A percentile compares a stretch with the other conserved stretches of the same genome.
Conservation (phyloP, 1,140 invertebrate genomes). For the Musca domestica region DNA sequence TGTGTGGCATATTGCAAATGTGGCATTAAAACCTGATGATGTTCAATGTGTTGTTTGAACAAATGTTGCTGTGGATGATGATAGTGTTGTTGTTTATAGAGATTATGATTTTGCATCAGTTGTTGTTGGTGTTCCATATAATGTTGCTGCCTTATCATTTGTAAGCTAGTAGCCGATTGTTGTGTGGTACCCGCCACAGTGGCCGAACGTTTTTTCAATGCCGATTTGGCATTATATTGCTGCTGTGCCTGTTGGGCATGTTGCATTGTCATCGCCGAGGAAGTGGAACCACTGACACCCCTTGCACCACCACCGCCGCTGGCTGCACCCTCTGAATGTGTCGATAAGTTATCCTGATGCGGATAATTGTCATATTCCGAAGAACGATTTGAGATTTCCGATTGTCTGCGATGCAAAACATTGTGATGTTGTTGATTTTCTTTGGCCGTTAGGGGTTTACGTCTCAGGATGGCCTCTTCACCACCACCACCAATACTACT, state of each 20-base stretch:
- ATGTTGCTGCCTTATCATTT: conserved; percentile 32
- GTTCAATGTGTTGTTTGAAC: conserved; percentile 2
- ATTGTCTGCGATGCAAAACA: conserved; percentile 40
- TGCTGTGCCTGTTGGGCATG: not conserved
- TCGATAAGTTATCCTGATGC: conserved; percentile 37
- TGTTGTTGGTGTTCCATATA: conserved; percentile 22
- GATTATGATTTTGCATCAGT: not conserved
- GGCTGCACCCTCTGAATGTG: conserved; percentile 19
- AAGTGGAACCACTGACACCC: not conserved
- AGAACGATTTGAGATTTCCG: conserved; percentile 47
- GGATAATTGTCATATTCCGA: conserved; percentile 51
- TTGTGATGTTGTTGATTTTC: conserved; percentile 33
- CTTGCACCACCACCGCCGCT: not conserved
- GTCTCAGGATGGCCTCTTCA: conserved; percentile 19
- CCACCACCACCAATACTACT: not conserved
- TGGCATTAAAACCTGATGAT: conserved; percentile 11
- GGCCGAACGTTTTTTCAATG: conserved; percentile 22
- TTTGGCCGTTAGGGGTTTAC: conserved; percentile 28
- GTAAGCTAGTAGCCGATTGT: conserved; percentile 10
- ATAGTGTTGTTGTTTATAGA: conserved; percentile 19
- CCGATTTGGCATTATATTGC: conserved; percentile 3
- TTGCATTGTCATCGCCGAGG: not conserved
- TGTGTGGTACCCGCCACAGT: conserved; percentile 4
- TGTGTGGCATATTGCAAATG: conserved; percentile 17
- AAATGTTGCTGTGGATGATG: conserved; percentile 16